Conservation (phyloP, 2,888 invertebrate species). For the Molorchus minor region DNA sequence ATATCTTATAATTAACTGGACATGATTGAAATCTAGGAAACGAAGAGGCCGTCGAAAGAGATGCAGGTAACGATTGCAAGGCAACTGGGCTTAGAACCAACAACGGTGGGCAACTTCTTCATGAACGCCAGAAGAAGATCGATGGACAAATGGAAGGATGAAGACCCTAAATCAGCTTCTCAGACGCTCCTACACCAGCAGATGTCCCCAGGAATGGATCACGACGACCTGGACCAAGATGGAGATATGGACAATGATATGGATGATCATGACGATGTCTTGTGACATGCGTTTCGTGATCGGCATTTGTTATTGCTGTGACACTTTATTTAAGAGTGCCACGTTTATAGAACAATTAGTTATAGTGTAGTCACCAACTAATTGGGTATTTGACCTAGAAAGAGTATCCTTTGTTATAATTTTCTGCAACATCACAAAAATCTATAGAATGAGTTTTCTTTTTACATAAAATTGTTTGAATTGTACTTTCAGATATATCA, state of each 20-base stretch:
- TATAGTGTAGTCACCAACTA: slow-evolving; percentile 52
- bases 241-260: slow-evolving; percentile 66
- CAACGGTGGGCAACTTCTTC: slow-evolving; percentile 99
- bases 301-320: slow-evolving; percentile 64
- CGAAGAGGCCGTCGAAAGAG: slow-evolving; percentile 98
- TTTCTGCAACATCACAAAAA: slow-evolving; percentile 37
- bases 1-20: neutral
- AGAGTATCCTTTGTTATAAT: slow-evolving; percentile 27
- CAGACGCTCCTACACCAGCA: slow-evolving; percentile 59
- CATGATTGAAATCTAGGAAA: slow-evolving; percentile 74
- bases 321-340: slow-evolving; percentile 56
- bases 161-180: slow-evolving; percentile 74
- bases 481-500: too few species aligned
- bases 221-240: slow-evolving; percentile 62
- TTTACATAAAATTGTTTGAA: neutral
- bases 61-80: slow-evolving; percentile 99
- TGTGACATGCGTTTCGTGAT: slow-evolving; percentile 64
- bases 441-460: too few species aligned
- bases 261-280: slow-evolving; percentile 69
- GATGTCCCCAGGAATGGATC: slow-evolving; percentile 62
- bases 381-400: slow-evolving; percentile 49
- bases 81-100: slow-evolving; percentile 95
- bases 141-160: slow-evolving; percentile 99
- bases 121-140: slow-evolving; percentile 99
- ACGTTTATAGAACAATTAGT: slow-evolving; percentile 52